Conservation (phyloP, 2,113 vertebrate genomes). For the Nothobranchius kuhntae region DNA sequence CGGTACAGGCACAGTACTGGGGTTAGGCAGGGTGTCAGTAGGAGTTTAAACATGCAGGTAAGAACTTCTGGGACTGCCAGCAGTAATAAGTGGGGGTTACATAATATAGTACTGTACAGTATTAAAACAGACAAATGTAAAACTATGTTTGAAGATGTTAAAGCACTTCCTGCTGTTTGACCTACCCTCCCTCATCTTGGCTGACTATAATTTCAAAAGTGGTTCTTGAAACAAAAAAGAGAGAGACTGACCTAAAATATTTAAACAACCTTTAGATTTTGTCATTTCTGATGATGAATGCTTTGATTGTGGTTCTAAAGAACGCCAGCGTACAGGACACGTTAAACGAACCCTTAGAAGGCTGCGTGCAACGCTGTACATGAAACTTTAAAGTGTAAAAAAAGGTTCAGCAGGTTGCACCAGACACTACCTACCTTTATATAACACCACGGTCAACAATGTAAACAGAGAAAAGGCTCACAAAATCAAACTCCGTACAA, state of each 20-base stretch:
- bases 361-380: slow-evolving; percentile 56
- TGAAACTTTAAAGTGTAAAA: slow-evolving; percentile 18
- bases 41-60: slow-evolving; percentile 63
- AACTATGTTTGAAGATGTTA: neutral
- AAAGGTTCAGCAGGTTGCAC: slow-evolving; percentile 59
- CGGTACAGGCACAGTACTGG: slow-evolving; percentile 41
- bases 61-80: slow-evolving; percentile 10
- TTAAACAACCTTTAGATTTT: neutral
- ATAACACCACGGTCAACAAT: neutral
- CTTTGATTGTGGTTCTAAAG: neutral
- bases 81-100: slow-evolving; percentile 29
- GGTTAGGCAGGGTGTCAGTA: slow-evolving; percentile 65
- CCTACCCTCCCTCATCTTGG: neutral
- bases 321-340: neutral
- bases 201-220: neutral
- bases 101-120: slow-evolving; percentile 19
- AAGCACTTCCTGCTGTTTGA: neutral
- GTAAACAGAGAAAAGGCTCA: slow-evolving; percentile 16
- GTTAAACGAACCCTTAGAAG: slow-evolving; percentile 70
- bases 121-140: neutral
- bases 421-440: slow-evolving; percentile 57
- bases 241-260: slow-evolving; percentile 1
- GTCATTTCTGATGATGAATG: neutral
- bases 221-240: neutral
- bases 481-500: slow-evolving; percentile 21